Evolutionary conservation across 2,888 invertebrate species (phyloP).

Genomic region (Agrypnus murinus): DNA sequence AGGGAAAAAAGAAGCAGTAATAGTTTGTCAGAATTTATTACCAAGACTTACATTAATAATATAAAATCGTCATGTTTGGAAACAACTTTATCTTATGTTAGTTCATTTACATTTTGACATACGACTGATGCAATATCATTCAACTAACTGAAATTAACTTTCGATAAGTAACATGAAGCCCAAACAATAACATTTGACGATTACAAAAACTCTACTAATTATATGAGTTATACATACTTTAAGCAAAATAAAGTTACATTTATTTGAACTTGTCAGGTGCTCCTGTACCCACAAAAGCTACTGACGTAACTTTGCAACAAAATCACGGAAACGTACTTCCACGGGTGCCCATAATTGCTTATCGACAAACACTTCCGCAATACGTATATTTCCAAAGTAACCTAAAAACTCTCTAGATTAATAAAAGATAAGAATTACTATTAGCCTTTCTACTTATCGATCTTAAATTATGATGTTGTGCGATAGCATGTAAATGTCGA

Average conservation of each 20-base stretch:
- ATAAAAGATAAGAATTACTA: background rate
- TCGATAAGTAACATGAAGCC: no score
- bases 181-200: no score
- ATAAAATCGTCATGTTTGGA: no score
- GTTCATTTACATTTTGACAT: no score
- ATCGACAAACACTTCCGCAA: slow-evolving; percentile 19
- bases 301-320: slow-evolving; percentile 24
- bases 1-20: no score
- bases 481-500: slow-evolving; percentile 66
- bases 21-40: no score
- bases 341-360: slow-evolving; percentile 22
- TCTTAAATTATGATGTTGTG: slow-evolving; percentile 65
- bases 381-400: slow-evolving; percentile 17
- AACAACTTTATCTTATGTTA: no score
- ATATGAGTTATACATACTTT: background rate
- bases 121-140: no score
- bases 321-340: slow-evolving; percentile 31
- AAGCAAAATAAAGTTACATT: slow-evolving; percentile 12
- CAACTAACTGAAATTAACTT: no score
- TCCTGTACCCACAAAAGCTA: slow-evolving; percentile 25
- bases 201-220: no score
- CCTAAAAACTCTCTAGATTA: slow-evolving; percentile 31
- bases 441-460: slow-evolving; percentile 60
- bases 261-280: slow-evolving; percentile 38
- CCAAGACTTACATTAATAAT: no score